Percentiles rank a stretch among this genome's conserved stretches.
Evolutionary conservation across 2,888 invertebrate genomes (phyloP).

Genomic region (Cabera pusaria): DNA sequence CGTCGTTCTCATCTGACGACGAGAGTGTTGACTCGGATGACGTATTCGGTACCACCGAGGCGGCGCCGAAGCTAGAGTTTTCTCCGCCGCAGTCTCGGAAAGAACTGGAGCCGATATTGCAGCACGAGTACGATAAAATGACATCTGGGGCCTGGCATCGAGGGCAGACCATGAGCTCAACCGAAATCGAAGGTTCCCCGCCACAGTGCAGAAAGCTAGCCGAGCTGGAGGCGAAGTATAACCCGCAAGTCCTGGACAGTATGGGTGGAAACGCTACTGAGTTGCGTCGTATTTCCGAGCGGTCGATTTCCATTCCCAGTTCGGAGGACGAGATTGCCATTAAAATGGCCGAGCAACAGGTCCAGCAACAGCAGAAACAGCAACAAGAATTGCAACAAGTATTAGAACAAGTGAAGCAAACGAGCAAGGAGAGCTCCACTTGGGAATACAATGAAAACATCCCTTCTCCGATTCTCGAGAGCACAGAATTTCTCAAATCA

Average conservation of each 20-base stretch:
- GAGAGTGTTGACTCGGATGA: conserved; percentile 90
- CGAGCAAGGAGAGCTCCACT: conserved; percentile 79
- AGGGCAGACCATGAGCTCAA: conserved; percentile 90
- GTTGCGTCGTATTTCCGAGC: conserved; percentile 87
- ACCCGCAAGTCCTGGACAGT: conserved; percentile 85
- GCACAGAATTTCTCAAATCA: conserved; percentile 83
- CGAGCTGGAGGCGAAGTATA: conserved; percentile 86
- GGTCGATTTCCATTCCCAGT: conserved; percentile 89
- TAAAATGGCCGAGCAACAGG: conserved; percentile 70
- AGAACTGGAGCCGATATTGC: conserved; percentile 89
- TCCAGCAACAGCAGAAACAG: conserved; percentile 26
- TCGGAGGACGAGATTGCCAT: conserved; percentile 88
- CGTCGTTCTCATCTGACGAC: conserved; percentile 90
- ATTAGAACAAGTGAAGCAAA: conserved; percentile 53
- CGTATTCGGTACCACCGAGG: conserved; percentile 90
- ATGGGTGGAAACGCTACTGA: conserved; percentile 86
- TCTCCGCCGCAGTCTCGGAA: conserved; percentile 90
- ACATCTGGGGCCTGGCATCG: conserved; percentile 87
- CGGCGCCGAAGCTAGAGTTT: conserved; percentile 88
- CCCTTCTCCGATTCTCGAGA: conserved; percentile 85
- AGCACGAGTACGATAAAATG: conserved; percentile 87
- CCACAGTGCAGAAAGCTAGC: conserved; percentile 87
- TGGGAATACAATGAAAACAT: conserved; percentile 86
- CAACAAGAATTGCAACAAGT: conserved; percentile 35
- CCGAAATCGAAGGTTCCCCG: conserved; percentile 90